These are phyloP conservation scores for Phocides pigmalion DNA, from an alignment of 1,140 invertebrate species.

Conservation along the genomic window DNA sequence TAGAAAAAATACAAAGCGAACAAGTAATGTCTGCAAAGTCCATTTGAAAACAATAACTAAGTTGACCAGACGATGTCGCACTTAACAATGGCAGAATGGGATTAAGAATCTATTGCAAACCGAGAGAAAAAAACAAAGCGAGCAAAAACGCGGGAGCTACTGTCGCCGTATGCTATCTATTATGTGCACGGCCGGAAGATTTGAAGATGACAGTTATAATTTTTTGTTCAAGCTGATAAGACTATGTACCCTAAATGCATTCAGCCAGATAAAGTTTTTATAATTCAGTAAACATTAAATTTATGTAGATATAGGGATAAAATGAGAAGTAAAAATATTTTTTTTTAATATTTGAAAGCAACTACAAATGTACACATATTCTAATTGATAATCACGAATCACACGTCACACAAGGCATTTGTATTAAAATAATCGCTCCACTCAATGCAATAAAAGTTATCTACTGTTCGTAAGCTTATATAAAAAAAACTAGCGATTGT, in stretches of 20 bases:
- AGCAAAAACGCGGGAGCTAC: constrained; percentile 8
- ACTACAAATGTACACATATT: no score
- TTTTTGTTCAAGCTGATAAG: background rate
- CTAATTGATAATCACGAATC: no score
- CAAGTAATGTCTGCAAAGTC: background rate
- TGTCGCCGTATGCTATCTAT: constrained; percentile 20
- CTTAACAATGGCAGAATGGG: constrained; percentile 15
- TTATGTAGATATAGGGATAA: no score
- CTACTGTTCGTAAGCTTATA: no score
- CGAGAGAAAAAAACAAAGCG: constrained; percentile 5
- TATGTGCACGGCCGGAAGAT: background rate
- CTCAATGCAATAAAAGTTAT: no score
- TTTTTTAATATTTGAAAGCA: no score
- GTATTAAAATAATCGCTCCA: no score
- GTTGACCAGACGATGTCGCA: constrained; percentile 17
- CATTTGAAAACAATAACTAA: constrained; percentile 8
- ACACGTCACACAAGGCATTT: no score
- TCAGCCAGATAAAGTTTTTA: background rate
- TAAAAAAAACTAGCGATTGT: no score
- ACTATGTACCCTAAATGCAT: background rate
- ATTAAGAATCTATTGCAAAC: background rate
- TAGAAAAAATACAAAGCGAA: background rate
- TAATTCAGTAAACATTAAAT: background rate
- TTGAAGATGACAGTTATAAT: constrained; percentile 4
- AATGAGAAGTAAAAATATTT: no score